These are phyloP conservation scores for Sebastes aleutianus DNA, from an alignment of 2,797 vertebrate species.

Conservation along the genomic window DNA sequence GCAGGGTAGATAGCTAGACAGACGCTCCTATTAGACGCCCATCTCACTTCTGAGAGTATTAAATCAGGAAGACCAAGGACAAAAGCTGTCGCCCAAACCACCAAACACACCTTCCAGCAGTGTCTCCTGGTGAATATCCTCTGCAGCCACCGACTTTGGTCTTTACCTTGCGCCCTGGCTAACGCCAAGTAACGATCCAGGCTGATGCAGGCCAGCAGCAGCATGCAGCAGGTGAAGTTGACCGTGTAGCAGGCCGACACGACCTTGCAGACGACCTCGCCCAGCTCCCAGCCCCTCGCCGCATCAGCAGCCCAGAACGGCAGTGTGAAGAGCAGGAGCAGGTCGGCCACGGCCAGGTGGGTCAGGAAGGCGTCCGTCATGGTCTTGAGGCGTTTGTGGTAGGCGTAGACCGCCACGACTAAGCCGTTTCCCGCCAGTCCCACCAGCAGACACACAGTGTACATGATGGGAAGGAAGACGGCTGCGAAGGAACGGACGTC, in stretches of 20 bases:
- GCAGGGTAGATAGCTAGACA: slow-evolving; percentile 84
- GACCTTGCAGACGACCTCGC: slow-evolving; percentile 85
- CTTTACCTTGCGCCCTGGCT: slow-evolving; percentile 34
- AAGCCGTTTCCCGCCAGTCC: slow-evolving; percentile 89
- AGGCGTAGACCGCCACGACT: slow-evolving; percentile 87
- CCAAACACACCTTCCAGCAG: slow-evolving; percentile 79
- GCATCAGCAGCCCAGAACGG: slow-evolving; percentile 91
- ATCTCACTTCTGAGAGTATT: slow-evolving; percentile 82
- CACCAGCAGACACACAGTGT: slow-evolving; percentile 80
- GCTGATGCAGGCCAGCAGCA: slow-evolving; percentile 93
- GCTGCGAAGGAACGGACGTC: slow-evolving; percentile 87
- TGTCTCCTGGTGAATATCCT: slow-evolving; percentile 62
- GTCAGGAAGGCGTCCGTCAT: slow-evolving; percentile 89
- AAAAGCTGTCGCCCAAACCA: slow-evolving; percentile 84
- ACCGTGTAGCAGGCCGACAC: slow-evolving; percentile 87
- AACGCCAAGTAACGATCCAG: slow-evolving; percentile 87
- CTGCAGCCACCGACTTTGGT: slow-evolving; percentile 30
- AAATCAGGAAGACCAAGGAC: slow-evolving; percentile 88
- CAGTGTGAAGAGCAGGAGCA: slow-evolving; percentile 90
- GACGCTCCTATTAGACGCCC: slow-evolving; percentile 59
- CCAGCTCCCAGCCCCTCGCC: slow-evolving; percentile 88
- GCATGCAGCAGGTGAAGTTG: slow-evolving; percentile 94
- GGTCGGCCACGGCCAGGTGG: slow-evolving; percentile 90
- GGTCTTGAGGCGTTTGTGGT: slow-evolving; percentile 87
- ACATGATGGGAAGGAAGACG: slow-evolving; percentile 89